Conservation (phyloP, 2,113 vertebrate genomes). For the Nymphicus hollandicus region DNA sequence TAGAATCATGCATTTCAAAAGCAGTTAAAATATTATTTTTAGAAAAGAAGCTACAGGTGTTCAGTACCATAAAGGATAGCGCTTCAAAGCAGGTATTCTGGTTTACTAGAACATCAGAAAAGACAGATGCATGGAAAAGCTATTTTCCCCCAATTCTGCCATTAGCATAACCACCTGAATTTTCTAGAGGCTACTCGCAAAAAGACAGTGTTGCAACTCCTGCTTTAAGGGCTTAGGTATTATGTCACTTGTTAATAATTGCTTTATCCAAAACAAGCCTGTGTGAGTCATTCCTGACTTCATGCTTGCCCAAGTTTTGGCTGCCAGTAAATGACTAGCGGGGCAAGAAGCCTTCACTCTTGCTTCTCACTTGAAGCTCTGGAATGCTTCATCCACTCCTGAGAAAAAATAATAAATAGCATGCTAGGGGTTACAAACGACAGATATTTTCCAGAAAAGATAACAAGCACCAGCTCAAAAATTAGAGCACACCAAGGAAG, state of each 20-base stretch:
- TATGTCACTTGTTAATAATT: not conserved
- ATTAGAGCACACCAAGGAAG: slow-evolving; percentile 11
- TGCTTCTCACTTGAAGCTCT: not conserved
- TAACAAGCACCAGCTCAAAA: not conserved
- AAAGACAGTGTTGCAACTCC: not conserved
- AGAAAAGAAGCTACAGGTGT: not conserved
- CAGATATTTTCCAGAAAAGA: not conserved
- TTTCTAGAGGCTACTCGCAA: not conserved
- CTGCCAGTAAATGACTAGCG: not conserved
- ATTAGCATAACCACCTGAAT: not conserved
- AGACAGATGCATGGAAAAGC: not conserved
- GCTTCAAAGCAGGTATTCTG: not conserved
- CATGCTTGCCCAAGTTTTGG: not conserved
- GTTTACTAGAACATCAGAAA: not conserved
- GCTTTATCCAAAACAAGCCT: not conserved
- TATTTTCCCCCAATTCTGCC: not conserved
- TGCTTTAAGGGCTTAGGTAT: not conserved
- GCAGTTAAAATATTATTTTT: not conserved
- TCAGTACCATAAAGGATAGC: not conserved
- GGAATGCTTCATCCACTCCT: not conserved
- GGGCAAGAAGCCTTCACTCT: not conserved
- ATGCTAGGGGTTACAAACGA: not conserved
- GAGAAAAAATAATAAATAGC: not conserved
- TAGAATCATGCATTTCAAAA: not conserved
- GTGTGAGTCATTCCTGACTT: not conserved